Percentiles rank a stretch among this genome's conserved stretches.
Evolutionary conservation across 1,140 invertebrate genomes (phyloP).

Genomic region (Galendromus occidentalis): DNA sequence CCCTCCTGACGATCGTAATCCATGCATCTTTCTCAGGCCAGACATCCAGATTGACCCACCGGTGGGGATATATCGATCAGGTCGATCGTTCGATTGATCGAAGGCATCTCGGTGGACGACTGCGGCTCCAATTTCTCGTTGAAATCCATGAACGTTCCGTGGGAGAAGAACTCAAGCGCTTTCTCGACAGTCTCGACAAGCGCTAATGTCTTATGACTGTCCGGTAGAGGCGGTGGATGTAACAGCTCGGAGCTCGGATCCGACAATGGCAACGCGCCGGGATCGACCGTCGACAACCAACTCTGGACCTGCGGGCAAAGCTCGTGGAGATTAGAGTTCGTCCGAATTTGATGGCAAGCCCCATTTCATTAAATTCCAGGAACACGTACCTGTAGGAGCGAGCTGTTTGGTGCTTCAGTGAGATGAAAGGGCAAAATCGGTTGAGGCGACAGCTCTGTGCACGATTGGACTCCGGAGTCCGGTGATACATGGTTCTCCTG

Average conservation of each 20-base stretch:
- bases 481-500: slow-evolving; percentile 2
- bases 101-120: background rate
- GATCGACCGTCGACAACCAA: slow-evolving; percentile 3
- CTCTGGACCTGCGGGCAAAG: background rate
- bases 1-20: no score
- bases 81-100: no score
- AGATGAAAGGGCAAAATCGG: slow-evolving; percentile 2
- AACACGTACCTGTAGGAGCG: background rate
- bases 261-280: background rate
- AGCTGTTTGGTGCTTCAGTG: background rate
- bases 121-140: background rate
- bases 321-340: no score
- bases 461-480: background rate
- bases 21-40: no score
- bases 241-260: background rate
- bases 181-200: slow-evolving; percentile 7
- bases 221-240: background rate
- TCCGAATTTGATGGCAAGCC: no score
- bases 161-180: background rate
- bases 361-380: no score
- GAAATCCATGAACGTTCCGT: background rate
- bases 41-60: no score
- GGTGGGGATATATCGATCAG: no score
- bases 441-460: slow-evolving; percentile 1
- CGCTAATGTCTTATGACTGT: slow-evolving; percentile 1